Evolutionary conservation across 2,113 vertebrate species (phyloP), one percentile per base, ranked within the genome.

Genomic region (Cochlearius cochlearius): DNA sequence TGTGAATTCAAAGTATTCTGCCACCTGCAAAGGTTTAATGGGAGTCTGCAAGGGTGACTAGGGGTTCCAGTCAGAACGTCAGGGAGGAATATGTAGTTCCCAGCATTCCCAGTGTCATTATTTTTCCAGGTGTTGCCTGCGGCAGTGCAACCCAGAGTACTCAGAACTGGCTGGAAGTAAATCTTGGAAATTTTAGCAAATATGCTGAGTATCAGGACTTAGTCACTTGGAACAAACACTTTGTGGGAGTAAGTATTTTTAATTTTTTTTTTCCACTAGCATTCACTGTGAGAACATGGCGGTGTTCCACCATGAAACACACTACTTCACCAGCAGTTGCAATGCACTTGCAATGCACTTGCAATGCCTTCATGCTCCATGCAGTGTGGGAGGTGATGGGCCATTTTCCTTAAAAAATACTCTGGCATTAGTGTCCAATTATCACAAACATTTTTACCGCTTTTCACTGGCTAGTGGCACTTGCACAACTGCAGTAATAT

Each of bases 121-220:
- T 63, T 53, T 92, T 72, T 82, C 59, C 76, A 97, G 96, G 94
- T n/a, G 74, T 75, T 34, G 63, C 72, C 7, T 94, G 88, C 8
- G 75, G 92, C 15, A 27, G 26, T 3, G 15, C 32, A 27, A 69
- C 43, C 32, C 69, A 81, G 38, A 92, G 38, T 12, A 41, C 75
- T 50, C 69, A 56, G 58, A 69, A 79, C 19, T 96, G 96, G 96
- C 27, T 92, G 13, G 64, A 94, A 38, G 38, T 43, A 13, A 90
- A 95, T 32, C 63, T 96, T 85, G 95, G 85, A 15, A 73, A 68
- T 52, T 97, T 96, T n/a, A 88, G 77, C 36, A 34, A 30, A 39
- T 81, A 86, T 29, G 82, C 89, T 20, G 53, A 74, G 19, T 79
- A 68, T 8, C 68, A 43, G 21, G 62, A 88, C 32, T 52, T 96